Conservation (phyloP, 2,888 invertebrate genomes). For the Dorcus hopei region DNA sequence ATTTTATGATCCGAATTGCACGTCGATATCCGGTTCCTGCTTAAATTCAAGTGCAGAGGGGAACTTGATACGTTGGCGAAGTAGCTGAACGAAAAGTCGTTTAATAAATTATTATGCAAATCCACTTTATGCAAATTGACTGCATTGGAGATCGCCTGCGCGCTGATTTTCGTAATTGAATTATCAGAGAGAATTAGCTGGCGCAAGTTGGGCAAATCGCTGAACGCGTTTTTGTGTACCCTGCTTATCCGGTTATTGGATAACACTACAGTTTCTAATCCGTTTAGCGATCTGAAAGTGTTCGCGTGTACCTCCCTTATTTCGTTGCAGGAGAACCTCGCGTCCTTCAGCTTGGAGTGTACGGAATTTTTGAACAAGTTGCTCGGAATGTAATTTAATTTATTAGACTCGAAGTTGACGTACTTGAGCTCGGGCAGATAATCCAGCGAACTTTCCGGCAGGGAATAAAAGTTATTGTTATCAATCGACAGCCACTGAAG, state of each 20-base stretch:
- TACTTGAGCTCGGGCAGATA: slow-evolving; percentile 70
- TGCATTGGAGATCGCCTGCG: slow-evolving; percentile 71
- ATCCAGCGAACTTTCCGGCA: slow-evolving; percentile 69
- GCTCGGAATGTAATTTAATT: slow-evolving; percentile 66
- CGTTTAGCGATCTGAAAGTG: slow-evolving; percentile 70
- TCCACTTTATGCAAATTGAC: slow-evolving; percentile 75
- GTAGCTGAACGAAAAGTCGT: slow-evolving; percentile 63
- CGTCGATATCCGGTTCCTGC: slow-evolving; percentile 61
- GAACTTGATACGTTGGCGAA: slow-evolving; percentile 66
- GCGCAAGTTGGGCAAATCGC: slow-evolving; percentile 72
- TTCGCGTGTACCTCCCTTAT: slow-evolving; percentile 64
- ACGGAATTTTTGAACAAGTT: slow-evolving; percentile 66
- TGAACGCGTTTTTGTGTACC: slow-evolving; percentile 70
- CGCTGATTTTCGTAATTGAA: slow-evolving; percentile 68
- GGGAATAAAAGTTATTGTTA: slow-evolving; percentile 78
- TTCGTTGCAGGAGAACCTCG: slow-evolving; percentile 80
- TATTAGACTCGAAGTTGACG: slow-evolving; percentile 83
- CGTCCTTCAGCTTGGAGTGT: slow-evolving; percentile 71
- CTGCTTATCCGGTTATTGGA: slow-evolving; percentile 73
- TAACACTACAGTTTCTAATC: slow-evolving; percentile 74
- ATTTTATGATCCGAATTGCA: slow-evolving; percentile 50
- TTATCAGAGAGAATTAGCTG: slow-evolving; percentile 84
- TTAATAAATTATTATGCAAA: slow-evolving; percentile 74
- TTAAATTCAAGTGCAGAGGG: slow-evolving; percentile 73
- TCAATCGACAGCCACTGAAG: slow-evolving; percentile 83